Evolutionary conservation across 2,888 invertebrate genomes (phyloP).

Genomic region (Amphiduros pacificus): DNA sequence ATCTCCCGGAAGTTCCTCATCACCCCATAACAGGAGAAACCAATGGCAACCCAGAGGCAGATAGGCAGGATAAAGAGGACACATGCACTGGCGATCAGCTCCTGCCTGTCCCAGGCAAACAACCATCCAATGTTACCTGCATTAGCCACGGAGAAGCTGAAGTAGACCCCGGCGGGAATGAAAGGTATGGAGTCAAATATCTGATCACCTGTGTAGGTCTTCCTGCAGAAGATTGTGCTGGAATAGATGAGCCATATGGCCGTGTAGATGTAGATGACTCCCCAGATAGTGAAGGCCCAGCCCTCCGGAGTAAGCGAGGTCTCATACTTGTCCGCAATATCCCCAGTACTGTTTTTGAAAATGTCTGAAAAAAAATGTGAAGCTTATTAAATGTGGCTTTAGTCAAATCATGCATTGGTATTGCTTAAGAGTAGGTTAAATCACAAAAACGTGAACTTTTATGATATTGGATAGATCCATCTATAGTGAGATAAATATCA

Average conservation of each 20-base stretch:
- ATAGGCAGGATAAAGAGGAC: conserved; percentile 38
- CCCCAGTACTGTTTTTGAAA: no score
- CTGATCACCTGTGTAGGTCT: conserved; percentile 33
- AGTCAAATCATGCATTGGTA: no score
- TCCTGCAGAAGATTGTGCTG: conserved; percentile 36
- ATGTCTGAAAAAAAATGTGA: no score
- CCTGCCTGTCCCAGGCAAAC: conserved; percentile 38
- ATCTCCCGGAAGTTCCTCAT: neutral
- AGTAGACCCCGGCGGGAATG: conserved; percentile 33
- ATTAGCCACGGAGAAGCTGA: conserved; percentile 33
- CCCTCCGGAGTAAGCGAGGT: conserved; percentile 45
- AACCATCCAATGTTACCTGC: conserved; percentile 39
- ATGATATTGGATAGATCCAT: no score
- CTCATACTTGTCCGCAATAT: conserved; percentile 36
- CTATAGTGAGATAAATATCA: no score
- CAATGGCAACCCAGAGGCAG: conserved; percentile 31
- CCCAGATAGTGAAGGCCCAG: conserved; percentile 49
- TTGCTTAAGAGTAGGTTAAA: no score
- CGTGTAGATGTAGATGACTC: conserved; percentile 48
- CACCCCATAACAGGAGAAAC: no score
- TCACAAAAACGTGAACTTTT: no score
- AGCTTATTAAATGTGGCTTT: no score
- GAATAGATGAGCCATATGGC: conserved; percentile 37
- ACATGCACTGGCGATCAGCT: neutral
- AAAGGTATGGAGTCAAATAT: conserved; percentile 38